These are phyloP conservation scores for Lepidurus packardi DNA, from an alignment of 1,140 invertebrate genomes.

Conservation along the genomic window DNA sequence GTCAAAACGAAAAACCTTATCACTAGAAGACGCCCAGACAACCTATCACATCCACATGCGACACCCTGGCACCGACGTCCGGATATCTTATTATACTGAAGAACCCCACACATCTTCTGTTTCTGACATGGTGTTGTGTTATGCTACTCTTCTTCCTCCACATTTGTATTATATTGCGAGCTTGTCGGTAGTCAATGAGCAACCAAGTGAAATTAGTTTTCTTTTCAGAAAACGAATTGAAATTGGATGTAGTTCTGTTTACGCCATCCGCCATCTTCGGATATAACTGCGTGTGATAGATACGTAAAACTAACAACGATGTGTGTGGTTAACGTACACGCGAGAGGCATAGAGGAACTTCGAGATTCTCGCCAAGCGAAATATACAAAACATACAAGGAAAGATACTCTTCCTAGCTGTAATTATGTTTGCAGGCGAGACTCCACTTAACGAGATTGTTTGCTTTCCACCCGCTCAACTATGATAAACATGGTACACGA, in stretches of 20 bases:
- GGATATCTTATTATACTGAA: neutral
- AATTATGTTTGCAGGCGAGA: constrained; percentile 14
- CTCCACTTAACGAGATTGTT: constrained; percentile 19
- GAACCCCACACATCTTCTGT: neutral
- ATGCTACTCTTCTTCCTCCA: neutral
- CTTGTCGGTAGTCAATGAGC: neutral
- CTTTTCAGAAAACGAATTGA: neutral
- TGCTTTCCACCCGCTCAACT: constrained; percentile 20
- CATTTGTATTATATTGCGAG: neutral
- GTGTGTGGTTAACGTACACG: neutral
- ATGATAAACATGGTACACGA: neutral
- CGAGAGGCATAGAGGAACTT: neutral
- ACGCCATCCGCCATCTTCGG: neutral
- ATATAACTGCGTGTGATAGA: constrained; percentile 2
- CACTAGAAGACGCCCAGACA: neutral
- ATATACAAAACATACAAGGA: neutral
- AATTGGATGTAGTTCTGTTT: neutral
- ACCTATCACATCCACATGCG: neutral
- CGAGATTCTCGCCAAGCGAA: neutral
- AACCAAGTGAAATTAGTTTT: neutral
- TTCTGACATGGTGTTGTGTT: neutral
- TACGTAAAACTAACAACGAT: neutral
- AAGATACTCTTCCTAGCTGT: neutral
- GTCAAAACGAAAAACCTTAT: neutral
- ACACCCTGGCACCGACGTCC: neutral